These are phyloP conservation scores for Umimayanthus chanpuru DNA, from an alignment of 92 coral and sea anemone genomes.

Conservation along the genomic window DNA sequence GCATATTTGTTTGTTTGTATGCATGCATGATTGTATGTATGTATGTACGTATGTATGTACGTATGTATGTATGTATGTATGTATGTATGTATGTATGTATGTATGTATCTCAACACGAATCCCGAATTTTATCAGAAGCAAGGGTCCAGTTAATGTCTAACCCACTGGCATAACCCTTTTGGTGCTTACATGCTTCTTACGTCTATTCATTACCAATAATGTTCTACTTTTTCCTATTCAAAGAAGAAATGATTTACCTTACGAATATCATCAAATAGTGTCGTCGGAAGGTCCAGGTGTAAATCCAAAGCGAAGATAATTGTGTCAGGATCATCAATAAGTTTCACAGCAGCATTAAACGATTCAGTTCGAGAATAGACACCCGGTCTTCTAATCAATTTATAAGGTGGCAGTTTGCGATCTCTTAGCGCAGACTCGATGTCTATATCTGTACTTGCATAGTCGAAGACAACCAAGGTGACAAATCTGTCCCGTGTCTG, in stretches of 20 bases:
- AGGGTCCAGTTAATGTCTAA: no score
- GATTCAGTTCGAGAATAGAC: conserved; percentile 53
- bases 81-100: no score
- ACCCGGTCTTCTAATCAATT: conserved; percentile 36
- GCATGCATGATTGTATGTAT: no score
- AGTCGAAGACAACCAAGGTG: conserved; percentile 58
- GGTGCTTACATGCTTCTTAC: not conserved
- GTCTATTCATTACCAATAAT: not conserved
- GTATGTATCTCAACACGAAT: no score
- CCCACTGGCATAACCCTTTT: not conserved
- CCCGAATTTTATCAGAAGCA: no score
- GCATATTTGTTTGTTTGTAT: no score
- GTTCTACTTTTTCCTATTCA: not conserved
- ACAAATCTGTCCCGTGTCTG: conserved; percentile 60
- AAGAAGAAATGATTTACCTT: conserved; percentile 25
- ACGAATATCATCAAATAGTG: conserved; percentile 50
- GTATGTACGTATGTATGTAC: no score
- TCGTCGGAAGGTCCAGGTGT: conserved; percentile 50
- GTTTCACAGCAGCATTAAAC: conserved; percentile 53
- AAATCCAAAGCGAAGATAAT: conserved; percentile 56
- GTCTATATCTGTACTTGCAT: conserved; percentile 61
- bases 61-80: no score
- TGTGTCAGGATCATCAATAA: conserved; percentile 45
- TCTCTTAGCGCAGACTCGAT: conserved; percentile 53
- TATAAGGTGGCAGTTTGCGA: conserved; percentile 59